phyloP scores from a whole-genome alignment of 2,797 vertebrate genomes.

The Kryptopterus vitreolus region DNA sequence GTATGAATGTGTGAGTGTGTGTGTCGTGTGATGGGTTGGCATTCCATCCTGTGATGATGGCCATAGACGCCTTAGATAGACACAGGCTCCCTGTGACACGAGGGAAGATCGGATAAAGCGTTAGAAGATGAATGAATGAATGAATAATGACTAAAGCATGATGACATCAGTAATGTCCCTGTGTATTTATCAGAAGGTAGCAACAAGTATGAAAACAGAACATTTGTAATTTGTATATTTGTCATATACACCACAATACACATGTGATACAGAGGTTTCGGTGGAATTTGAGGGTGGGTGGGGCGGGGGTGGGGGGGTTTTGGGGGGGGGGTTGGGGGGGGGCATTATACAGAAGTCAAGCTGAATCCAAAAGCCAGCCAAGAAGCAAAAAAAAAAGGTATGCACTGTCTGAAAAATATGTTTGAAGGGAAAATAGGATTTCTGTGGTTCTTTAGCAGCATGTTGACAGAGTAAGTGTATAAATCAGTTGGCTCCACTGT shows the following conservation, averaged over 20 bases:
- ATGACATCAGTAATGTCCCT: background rate
- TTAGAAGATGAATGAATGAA: too few species aligned
- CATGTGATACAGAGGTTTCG: background rate
- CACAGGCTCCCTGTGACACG: too few species aligned
- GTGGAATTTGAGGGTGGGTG: constrained; percentile 20
- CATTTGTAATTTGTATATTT: background rate
- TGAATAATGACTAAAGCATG: background rate
- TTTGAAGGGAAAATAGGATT: constrained; percentile 5
- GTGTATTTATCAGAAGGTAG: background rate
- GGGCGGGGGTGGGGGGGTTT: too few species aligned
- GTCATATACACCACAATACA: background rate
- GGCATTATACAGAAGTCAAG: background rate
- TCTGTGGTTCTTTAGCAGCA: constrained; percentile 13
- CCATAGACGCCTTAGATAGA: too few species aligned
- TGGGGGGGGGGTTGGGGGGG: too few species aligned
- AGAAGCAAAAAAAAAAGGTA: constrained; percentile 24
- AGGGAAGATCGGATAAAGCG: too few species aligned
- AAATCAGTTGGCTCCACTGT: constrained; percentile 12
- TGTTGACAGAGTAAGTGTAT: constrained; percentile 29
- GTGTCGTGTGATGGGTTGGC: too few species aligned
- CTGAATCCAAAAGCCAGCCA: constrained; percentile 16
- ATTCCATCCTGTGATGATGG: too few species aligned
- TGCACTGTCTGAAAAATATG: constrained; percentile 1
- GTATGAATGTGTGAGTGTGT: too few species aligned
- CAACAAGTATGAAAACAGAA: constrained; percentile 16